phyloP scores from a whole-genome alignment of 2,797 vertebrate species.

The Intellagama lesueurii region DNA sequence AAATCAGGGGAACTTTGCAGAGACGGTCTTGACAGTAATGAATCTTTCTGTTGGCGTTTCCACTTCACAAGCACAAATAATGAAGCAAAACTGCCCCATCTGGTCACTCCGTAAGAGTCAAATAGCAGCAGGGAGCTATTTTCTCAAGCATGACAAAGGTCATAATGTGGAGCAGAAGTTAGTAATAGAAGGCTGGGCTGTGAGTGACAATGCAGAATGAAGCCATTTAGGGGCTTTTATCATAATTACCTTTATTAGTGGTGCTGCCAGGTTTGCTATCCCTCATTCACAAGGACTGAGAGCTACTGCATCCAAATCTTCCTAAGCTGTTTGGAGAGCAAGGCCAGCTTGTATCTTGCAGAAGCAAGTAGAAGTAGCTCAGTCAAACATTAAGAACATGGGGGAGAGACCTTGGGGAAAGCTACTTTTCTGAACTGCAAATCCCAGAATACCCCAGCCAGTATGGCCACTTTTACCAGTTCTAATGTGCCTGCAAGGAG shows the following conservation, averaged over 20 bases:
- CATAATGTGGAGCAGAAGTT: slow-evolving; percentile 73
- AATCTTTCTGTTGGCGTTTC: slow-evolving; percentile 86
- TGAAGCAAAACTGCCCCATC: slow-evolving; percentile 86
- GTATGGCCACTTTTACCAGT: too few relatives aligned
- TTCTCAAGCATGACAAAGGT: slow-evolving; percentile 80
- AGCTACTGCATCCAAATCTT: slow-evolving; percentile 58
- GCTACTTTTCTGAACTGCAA: too few relatives aligned
- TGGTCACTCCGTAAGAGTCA: slow-evolving; percentile 78
- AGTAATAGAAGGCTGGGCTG: slow-evolving; percentile 66
- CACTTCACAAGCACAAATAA: slow-evolving; percentile 82
- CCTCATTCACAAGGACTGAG: slow-evolving; percentile 31
- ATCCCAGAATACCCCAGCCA: too few relatives aligned
- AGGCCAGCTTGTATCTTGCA: slow-evolving; percentile 47
- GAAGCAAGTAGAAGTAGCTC: slow-evolving; percentile 37
- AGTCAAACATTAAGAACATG: not conserved
- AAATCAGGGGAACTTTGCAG: slow-evolving; percentile 82
- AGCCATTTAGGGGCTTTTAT: slow-evolving; percentile 82
- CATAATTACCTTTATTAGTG: slow-evolving; percentile 81
- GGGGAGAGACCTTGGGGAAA: too few relatives aligned
- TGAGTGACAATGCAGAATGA: slow-evolving; percentile 81
- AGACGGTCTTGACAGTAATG: slow-evolving; percentile 80
- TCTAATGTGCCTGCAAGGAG: too few relatives aligned
- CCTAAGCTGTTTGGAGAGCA: slow-evolving; percentile 63
- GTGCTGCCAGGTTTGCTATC: slow-evolving; percentile 63
- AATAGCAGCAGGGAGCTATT: slow-evolving; percentile 72